Evolutionary conservation across 2,797 vertebrate genomes (phyloP).

Genomic region (Rhodeus uyekii): DNA sequence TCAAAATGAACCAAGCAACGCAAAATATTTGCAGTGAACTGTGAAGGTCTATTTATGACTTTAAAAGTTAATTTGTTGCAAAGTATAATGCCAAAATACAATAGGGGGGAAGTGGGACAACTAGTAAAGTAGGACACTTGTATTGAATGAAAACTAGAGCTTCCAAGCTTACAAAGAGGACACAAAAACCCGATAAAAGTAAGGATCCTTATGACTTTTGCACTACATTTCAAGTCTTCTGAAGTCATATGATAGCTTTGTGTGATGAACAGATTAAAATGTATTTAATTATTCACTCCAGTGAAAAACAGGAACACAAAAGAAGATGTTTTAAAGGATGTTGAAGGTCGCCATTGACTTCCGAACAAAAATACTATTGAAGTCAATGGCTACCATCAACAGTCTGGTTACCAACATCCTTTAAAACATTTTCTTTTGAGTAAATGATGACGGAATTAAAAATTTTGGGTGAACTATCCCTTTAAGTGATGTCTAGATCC

Average conservation of each 20-base stretch:
- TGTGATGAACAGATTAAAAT: background rate
- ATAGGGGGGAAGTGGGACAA: background rate
- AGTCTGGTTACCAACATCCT: background rate
- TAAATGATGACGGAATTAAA: background rate
- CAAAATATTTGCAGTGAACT: background rate
- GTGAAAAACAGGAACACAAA: too few relatives aligned
- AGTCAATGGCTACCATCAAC: background rate
- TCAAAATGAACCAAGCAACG: background rate
- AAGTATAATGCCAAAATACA: conserved; percentile 1
- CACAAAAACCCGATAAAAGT: background rate
- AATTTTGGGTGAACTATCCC: background rate
- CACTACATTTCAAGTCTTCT: background rate
- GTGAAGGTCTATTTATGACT: conserved; percentile 14
- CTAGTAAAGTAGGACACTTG: background rate
- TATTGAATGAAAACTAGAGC: background rate
- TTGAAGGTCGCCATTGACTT: too few relatives aligned
- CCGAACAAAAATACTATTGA: too few relatives aligned
- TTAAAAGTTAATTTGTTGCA: background rate
- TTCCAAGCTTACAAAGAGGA: background rate
- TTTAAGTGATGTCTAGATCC: background rate
- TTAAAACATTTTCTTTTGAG: background rate
- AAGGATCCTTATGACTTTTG: background rate
- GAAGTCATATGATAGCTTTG: background rate
- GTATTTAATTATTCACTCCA: background rate
- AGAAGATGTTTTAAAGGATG: background rate